Evolutionary conservation across 2,888 invertebrate genomes (phyloP).

Genomic region (Lasius fuliginosus): DNA sequence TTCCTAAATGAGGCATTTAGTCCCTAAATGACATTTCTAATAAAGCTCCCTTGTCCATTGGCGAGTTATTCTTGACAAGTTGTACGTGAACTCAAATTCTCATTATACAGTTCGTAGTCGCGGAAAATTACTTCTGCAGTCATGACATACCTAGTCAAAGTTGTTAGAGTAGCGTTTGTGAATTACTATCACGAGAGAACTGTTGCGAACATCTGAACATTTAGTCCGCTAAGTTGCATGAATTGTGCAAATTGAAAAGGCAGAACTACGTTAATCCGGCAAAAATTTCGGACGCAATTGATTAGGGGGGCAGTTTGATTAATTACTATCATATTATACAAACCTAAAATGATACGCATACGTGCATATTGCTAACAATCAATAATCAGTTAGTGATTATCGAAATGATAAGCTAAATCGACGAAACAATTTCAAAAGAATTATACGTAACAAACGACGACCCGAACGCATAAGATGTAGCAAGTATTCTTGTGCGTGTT

Average conservation of each 20-base stretch:
- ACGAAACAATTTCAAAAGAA: neutral
- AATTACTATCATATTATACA: neutral
- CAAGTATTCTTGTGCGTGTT: neutral
- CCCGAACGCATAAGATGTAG: neutral
- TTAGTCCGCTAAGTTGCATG: constrained; percentile 31
- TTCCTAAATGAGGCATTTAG: constrained; percentile 23
- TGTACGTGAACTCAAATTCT: constrained; percentile 39
- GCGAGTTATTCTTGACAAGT: constrained; percentile 46
- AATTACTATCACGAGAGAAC: constrained; percentile 36
- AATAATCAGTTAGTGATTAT: neutral
- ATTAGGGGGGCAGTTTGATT: neutral
- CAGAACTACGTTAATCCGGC: constrained; percentile 23
- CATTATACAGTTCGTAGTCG: constrained; percentile 48
- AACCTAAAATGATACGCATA: neutral
- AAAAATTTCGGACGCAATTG: constrained; percentile 12
- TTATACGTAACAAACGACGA: neutral
- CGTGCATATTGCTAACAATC: neutral
- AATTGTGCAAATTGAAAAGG: constrained; percentile 33
- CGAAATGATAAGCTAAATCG: neutral
- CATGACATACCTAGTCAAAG: constrained; percentile 53
- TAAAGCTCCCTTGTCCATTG: constrained; percentile 36
- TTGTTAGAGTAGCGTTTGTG: constrained; percentile 52
- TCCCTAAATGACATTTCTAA: constrained; percentile 14
- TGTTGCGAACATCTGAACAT: constrained; percentile 50
- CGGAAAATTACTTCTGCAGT: constrained; percentile 49